Evolutionary conservation across 2,888 invertebrate genomes (phyloP), one percentile per base, ranked within the genome.

Genomic region (Andrena minutula): DNA sequence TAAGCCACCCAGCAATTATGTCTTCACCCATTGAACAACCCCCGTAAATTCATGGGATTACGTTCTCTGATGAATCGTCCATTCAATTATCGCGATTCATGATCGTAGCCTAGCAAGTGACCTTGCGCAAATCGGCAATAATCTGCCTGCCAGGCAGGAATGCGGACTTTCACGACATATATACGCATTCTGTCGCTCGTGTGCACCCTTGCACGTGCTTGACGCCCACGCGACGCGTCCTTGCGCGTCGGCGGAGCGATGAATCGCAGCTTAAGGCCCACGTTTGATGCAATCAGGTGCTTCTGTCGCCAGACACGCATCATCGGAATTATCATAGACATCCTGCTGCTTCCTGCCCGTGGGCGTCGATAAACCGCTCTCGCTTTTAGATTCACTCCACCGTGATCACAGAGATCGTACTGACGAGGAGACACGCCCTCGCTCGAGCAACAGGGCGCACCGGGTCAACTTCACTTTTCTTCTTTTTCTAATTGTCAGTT

Each of bases 311-410:
- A 30, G 23, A 32, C 70, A 66, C 58, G 69, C 66, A 78, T 86
- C 78, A 60, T 76, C 61, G 63, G 74, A 74, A 87, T 87, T 87
- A 87, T 82, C 87, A 77, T 63, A 73, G 65, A 12, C 66, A 41
- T 79, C 70, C 72, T 71, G 72, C 51, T 30, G 56, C 68, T 60
- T 41, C 41, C 41, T 12, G 12, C 41, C 12, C 68, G 35, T 26
- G 68, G 32, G n/a, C 60, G 51, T 68, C 63, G 71, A 78, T 30
- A 64, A 56, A 68, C 72, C 71, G 82, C 86, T 86, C 63, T 86
- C 85, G 61, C 76, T 87, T 79, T 83, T 75, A 65, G 53, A 69
- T 61, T 66, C 32, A 20, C 35, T 8, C 8, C 26, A 71, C 58
- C 35, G 56, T 23, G 7, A 12, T 51, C 26, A 49, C 16, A 61